A percentile compares a stretch with the other conserved stretches of the same genome.
Conservation (phyloP, 2,797 vertebrate genomes). For the Dryobates pubescens region DNA sequence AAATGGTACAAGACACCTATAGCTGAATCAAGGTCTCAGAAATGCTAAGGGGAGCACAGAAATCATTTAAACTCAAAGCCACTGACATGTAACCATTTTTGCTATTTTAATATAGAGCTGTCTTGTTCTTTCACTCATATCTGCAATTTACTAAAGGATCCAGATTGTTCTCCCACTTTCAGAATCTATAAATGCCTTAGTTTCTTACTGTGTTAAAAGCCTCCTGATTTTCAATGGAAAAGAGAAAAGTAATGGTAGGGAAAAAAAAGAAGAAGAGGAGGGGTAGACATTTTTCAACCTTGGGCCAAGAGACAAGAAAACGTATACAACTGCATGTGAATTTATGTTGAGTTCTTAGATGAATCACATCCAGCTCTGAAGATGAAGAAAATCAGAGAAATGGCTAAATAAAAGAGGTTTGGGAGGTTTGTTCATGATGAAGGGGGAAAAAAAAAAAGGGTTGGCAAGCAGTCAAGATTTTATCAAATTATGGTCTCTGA, state of each 20-base stretch:
- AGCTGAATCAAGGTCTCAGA: neutral
- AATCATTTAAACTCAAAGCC: neutral
- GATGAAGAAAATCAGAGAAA: neutral
- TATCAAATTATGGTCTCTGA: neutral
- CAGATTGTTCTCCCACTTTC: neutral
- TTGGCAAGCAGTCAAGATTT: neutral
- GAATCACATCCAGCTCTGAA: neutral
- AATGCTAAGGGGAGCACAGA: neutral
- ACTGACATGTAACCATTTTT: neutral
- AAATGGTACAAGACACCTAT: neutral
- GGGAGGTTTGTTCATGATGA: neutral
- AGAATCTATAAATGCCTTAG: neutral
- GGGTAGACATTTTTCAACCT: fast-evolving
- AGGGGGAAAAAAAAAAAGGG: neutral
- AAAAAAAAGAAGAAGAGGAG: neutral
- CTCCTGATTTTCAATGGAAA: neutral
- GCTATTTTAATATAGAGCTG: neutral
- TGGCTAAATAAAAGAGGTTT: neutral
- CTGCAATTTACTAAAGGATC: neutral
- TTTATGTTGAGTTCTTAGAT: neutral
- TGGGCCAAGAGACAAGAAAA: neutral
- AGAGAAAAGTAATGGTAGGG: neutral
- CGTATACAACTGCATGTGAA: neutral
- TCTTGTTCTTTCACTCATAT: neutral
- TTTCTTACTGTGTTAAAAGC: neutral